Conservation (phyloP, 1,140 invertebrate genomes). For the Melitaea cinxia region DNA sequence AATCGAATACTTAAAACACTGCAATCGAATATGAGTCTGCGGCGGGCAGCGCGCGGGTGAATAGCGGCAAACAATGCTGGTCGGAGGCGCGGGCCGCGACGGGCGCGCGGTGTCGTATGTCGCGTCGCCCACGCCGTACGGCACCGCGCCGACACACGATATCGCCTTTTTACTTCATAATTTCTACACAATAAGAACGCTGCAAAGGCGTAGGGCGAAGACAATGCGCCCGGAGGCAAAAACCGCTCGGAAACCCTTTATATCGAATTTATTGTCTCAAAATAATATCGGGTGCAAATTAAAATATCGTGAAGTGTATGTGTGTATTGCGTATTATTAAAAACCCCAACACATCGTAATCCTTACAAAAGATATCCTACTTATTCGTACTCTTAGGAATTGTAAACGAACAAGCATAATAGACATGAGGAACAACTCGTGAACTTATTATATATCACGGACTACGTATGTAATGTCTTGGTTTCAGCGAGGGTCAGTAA, state of each 20-base stretch:
- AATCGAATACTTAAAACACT: constrained; percentile 80
- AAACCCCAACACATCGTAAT: constrained; percentile 19
- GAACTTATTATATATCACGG: not conserved
- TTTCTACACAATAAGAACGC: constrained; percentile 72
- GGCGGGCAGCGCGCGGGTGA: constrained; percentile 48
- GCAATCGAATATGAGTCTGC: constrained; percentile 69
- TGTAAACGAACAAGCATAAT: not conserved
- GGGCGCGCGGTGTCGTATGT: constrained; percentile 65
- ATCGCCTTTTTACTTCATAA: constrained; percentile 79
- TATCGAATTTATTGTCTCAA: constrained; percentile 77
- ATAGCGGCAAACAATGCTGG: constrained; percentile 61
- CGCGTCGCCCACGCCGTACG: constrained; percentile 64
- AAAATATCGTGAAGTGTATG: constrained; percentile 66
- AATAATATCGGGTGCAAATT: constrained; percentile 81
- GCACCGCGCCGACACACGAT: constrained; percentile 70
- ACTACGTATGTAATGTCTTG: constrained; percentile 1
- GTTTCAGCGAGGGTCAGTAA: constrained; percentile 2
- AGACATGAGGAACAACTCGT: not conserved
- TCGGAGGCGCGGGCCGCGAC: constrained; percentile 38
- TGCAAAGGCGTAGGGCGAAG: constrained; percentile 77
- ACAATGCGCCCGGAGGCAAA: constrained; percentile 79
- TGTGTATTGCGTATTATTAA: constrained; percentile 38
- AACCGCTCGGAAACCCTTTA: constrained; percentile 77
- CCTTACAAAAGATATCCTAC: constrained; percentile 37
- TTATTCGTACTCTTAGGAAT: constrained; percentile 6